Evolutionary conservation across 2,888 invertebrate genomes (phyloP), one percentile per base, ranked within the genome.

Genomic region (Troides helena): DNA sequence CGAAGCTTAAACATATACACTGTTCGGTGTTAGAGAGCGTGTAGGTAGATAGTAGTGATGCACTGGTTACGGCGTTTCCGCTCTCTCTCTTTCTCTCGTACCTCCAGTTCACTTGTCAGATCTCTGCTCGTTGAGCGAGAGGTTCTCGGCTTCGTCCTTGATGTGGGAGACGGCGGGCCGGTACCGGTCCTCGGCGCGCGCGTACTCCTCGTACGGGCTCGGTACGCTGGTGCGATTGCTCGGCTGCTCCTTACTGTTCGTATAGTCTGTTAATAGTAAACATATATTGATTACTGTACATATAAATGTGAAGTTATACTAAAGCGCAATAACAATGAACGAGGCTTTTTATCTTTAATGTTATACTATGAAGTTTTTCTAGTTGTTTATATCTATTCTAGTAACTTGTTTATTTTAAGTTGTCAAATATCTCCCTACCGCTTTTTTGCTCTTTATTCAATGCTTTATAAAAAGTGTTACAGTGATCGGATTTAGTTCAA

Each of bases 111-210:
- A 92, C 80, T 92, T 92, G 75, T 92, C 92, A 85, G 89, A 88
- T 85, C 92, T 88, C 76, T 92, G 91, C 78, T 92, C 92, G 79
- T 93, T 93, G 68, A 93, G 87, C 7, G 93, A 93, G 10, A 93
- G 80, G 77, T 93, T 93, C 72, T 93, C 93, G 0, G 93, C 93
- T 76, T 93, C 93, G 71, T 93, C 93, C 72, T 92, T 90, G 76
- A 90, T 87, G 79, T 90, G 93, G 2, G 90, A 87, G 74, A 89
- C 83, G 67, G 88, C 82, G 39, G 89, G 81, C n/a, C 92, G 85
- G 77, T 91, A 90, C 70, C 91, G 79, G 65, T 91, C 92, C 14
- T 90, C 90, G 4, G 83, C 74, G 60, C 91, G 86, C 3, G 87
- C 81, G 78, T 90, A 92, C 73, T 92, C 92, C 39, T 92, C 90